phyloP scores from a whole-genome alignment of 2,888 invertebrate species.

The Linnaemya tessellans region DNA sequence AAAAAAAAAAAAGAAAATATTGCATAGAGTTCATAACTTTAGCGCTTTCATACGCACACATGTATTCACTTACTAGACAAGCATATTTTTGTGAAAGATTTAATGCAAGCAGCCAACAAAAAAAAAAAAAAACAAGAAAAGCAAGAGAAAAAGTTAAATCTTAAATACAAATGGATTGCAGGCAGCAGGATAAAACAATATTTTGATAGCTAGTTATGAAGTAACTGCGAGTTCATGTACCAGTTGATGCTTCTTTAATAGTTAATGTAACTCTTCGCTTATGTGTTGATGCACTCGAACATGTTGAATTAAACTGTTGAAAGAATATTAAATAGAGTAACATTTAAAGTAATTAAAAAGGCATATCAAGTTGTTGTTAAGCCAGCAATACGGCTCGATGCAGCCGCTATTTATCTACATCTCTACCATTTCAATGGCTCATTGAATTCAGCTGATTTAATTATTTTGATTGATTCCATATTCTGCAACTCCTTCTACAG shows the following conservation, averaged over 20 bases:
- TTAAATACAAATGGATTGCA: constrained; percentile 28
- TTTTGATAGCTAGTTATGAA: constrained; percentile 47
- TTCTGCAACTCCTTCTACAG: too few species aligned
- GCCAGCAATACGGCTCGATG: not conserved
- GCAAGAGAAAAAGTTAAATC: constrained; percentile 3
- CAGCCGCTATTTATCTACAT: not conserved
- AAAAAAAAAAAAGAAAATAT: not conserved
- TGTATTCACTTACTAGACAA: constrained; percentile 5
- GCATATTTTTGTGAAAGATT: constrained; percentile 59
- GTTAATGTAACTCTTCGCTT: constrained; percentile 13
- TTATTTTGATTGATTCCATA: not conserved
- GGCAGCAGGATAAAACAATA: constrained; percentile 1
- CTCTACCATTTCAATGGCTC: not conserved
- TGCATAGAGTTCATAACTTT: constrained; percentile 51
- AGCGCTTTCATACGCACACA: constrained; percentile 23
- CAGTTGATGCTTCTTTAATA: constrained; percentile 24
- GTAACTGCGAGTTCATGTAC: constrained; percentile 6
- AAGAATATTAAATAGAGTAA: not conserved
- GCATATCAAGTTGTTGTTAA: not conserved
- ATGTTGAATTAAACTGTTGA: not conserved
- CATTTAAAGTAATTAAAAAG: not conserved
- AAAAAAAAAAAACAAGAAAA: too few species aligned
- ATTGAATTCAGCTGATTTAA: not conserved
- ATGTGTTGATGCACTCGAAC: not conserved
- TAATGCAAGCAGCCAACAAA: constrained; percentile 27